These are phyloP conservation scores for Euthynnus affinis DNA, from an alignment of 2,797 vertebrate species.

Conservation along the genomic window DNA sequence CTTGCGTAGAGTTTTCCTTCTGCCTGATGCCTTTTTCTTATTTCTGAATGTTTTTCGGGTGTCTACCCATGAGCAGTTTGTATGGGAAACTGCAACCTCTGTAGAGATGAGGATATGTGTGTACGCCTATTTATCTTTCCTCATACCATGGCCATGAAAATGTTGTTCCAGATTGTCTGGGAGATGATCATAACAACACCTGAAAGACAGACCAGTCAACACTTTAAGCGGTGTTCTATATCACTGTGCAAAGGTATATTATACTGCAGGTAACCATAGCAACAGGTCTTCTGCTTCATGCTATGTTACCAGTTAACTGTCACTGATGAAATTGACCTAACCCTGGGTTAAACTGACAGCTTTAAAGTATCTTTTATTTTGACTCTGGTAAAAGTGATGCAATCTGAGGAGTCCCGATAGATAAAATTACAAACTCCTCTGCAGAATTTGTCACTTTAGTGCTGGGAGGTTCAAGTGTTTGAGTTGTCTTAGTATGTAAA, in stretches of 20 bases:
- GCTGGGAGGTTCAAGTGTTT: no score
- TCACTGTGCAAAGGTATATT: constrained; percentile 3
- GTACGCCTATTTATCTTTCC: no score
- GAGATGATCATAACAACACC: neutral
- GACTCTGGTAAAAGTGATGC: no score
- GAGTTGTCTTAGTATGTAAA: no score
- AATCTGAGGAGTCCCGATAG: no score
- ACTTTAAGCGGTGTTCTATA: neutral
- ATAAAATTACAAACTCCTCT: neutral
- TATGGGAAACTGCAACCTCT: neutral
- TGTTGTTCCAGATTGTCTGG: neutral
- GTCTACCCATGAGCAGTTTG: neutral
- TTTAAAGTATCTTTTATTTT: constrained; percentile 6
- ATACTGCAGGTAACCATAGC: constrained; percentile 43
- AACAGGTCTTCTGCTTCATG: constrained; percentile 21
- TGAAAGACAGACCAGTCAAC: neutral
- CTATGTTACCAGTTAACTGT: neutral
- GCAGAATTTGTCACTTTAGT: neutral
- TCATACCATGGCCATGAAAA: neutral
- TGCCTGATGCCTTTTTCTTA: neutral
- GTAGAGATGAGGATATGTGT: neutral
- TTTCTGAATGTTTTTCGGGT: neutral
- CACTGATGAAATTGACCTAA: constrained; percentile 2
- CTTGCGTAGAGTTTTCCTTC: neutral
- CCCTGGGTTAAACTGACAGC: neutral